Base-by-base conservation (phyloP, 2,797 vertebrate genomes). In the Pangasius djambal region DNA sequence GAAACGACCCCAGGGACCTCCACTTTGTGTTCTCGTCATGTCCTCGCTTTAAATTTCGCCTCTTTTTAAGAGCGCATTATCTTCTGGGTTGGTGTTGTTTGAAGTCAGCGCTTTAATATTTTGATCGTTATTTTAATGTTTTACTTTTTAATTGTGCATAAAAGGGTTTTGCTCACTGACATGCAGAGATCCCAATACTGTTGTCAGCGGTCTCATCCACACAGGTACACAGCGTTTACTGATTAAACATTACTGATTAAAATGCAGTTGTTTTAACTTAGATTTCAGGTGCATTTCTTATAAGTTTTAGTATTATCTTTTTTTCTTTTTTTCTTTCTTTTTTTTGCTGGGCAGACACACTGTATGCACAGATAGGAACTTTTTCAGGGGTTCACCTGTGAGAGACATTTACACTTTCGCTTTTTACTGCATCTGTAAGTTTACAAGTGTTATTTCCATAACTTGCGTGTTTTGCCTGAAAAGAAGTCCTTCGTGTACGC, bases 241-340 rank as follows among this genome's bases (percentile, higher is more conserved):
- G n/a, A 85, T 63, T 15, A 79, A 88, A 89, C 90, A 88, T 88
- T 87, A 88, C 79, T 88, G 86, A 89, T 86, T 89, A 86, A 86
- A 83, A 90, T 88, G 69, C 91, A 90, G 89, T 89, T 72, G 89
- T 92, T 92, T 84, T 86, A 88, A 28, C 65, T 83, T 91, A 85
- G 88, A 88, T 83, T 92, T 91, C 91, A 92, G 92, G 90, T 93
- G 85, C 88, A 89, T 90, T 85, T 59, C 22, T 86, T 85, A 63
- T 89, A 75, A 86, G 85, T 85, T 90, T 88, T 87, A 88, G 83
- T 90, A 83, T n/a, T 67, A 88, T 83, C 28, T 52, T 78, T 31
- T 28, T 52, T 89, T 72, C 3, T 59, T 88, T 69, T 31, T 88
- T 37, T 87, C 83, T 57, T 85, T 87, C 82, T 81, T 69, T 79